Percentiles rank a stretch among this genome's conserved stretches.
phyloP scores from a whole-genome alignment of 1,140 invertebrate genomes.

The Scaptomyza graminum region DNA sequence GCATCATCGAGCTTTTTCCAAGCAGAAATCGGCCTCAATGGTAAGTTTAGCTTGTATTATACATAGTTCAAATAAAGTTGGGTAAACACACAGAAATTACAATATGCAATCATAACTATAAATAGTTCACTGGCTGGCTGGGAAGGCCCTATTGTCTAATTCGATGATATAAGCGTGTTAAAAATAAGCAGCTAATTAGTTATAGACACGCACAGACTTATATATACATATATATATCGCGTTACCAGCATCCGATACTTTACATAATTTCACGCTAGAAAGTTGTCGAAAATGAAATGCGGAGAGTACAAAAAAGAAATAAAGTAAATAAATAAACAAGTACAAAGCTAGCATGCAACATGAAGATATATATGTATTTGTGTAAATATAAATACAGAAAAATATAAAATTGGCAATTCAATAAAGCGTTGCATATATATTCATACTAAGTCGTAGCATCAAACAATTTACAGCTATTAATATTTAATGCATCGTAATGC shows the following conservation, averaged over 20 bases:
- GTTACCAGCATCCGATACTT: slow-evolving; percentile 53
- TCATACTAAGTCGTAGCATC: background rate
- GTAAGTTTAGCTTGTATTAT: slow-evolving; percentile 57
- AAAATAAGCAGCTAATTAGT: slow-evolving; percentile 65
- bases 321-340: slow-evolving; percentile 33
- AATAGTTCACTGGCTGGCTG: slow-evolving; percentile 2
- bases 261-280: slow-evolving; percentile 78
- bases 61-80: slow-evolving; percentile 31
- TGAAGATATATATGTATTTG: background rate
- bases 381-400: background rate
- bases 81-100: slow-evolving; percentile 11
- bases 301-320: background rate
- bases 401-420: slow-evolving; percentile 37
- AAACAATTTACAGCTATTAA: slow-evolving; percentile 64
- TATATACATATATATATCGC: background rate
- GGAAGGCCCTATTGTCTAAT: slow-evolving; percentile 61
- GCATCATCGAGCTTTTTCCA: slow-evolving; percentile 82
- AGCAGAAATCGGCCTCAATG: slow-evolving; percentile 83
- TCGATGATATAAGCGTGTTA: slow-evolving; percentile 69
- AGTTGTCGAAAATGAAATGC: slow-evolving; percentile 75
- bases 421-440: slow-evolving; percentile 31
- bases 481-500: slow-evolving; percentile 69
- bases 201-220: slow-evolving; percentile 56
- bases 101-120: slow-evolving; percentile 16
- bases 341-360: slow-evolving; percentile 24